A percentile compares a stretch with the other conserved stretches of the same genome.
These are phyloP conservation scores for Sturnus vulgaris DNA, from an alignment of 2,113 vertebrate species.

Conservation along the genomic window DNA sequence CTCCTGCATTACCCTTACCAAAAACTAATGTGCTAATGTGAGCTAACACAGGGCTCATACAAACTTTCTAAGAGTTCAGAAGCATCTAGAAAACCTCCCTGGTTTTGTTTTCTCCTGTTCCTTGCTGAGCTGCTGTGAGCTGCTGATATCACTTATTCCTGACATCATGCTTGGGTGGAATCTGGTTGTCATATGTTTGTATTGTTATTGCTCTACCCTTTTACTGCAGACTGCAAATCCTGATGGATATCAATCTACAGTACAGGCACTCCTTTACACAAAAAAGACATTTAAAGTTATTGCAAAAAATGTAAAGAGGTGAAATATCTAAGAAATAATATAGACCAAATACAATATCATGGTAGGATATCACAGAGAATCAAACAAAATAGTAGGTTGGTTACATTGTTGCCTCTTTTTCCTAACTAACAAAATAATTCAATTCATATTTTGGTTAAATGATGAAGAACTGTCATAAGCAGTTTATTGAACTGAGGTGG, in stretches of 20 bases:
- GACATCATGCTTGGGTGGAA: not conserved
- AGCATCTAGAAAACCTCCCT: not conserved
- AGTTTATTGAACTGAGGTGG: not conserved
- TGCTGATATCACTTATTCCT: not conserved
- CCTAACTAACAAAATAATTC: not conserved
- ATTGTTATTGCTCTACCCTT: not conserved
- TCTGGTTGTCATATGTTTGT: not conserved
- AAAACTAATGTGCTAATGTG: not conserved
- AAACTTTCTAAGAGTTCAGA: not conserved
- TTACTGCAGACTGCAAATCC: not conserved
- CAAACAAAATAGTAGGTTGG: not conserved
- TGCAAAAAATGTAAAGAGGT: not conserved
- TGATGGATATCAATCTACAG: not conserved
- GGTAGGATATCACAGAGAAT: not conserved
- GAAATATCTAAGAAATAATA: not conserved
- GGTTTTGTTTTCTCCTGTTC: not conserved
- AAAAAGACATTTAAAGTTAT: not conserved
- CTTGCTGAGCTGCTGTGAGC: not conserved
- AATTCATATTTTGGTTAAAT: not conserved
- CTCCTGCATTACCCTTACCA: not conserved
- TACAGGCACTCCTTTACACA: not conserved
- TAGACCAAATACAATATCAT: not conserved
- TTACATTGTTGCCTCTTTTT: not conserved
- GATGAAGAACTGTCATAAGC: not conserved
- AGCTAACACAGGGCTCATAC: not conserved